A percentile compares a stretch with the other conserved stretches of the same genome.
Conservation (phyloP, 2,797 vertebrate genomes). For the Hippopotamyrus pictus region DNA sequence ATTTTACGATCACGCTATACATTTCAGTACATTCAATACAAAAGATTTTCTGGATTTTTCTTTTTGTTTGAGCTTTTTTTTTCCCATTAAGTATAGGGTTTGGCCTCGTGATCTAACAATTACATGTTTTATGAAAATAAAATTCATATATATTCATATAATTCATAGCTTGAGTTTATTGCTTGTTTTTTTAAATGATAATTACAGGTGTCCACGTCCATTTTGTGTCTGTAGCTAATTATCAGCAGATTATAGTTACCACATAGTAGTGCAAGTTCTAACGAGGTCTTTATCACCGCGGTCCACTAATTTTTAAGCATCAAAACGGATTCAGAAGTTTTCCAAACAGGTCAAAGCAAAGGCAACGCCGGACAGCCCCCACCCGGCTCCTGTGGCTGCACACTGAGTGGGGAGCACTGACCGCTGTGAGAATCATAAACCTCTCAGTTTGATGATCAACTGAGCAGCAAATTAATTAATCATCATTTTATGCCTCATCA, state of each 20-base stretch:
- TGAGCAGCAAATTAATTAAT: constrained; percentile 99
- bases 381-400: constrained; percentile 52
- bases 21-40: background rate
- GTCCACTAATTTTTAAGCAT: background rate
- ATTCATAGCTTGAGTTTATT: background rate
- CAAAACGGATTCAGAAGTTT: constrained; percentile 17
- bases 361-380: constrained; percentile 57
- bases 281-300: background rate
- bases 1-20: background rate
- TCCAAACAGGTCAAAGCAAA: constrained; percentile 70
- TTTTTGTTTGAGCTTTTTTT: background rate
- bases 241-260: background rate
- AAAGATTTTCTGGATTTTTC: background rate
- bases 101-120: background rate
- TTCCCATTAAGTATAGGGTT: background rate
- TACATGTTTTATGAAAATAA: background rate
- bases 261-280: background rate
- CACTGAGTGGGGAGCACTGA: constrained; percentile 62
- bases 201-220: background rate
- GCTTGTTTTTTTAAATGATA: background rate
- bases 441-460: constrained; percentile 95
- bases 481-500: constrained; percentile 99
- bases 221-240: background rate
- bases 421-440: constrained; percentile 96
- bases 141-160: background rate